phyloP scores from a whole-genome alignment of 2,888 invertebrate genomes.

The Frankliniella intonsa region DNA sequence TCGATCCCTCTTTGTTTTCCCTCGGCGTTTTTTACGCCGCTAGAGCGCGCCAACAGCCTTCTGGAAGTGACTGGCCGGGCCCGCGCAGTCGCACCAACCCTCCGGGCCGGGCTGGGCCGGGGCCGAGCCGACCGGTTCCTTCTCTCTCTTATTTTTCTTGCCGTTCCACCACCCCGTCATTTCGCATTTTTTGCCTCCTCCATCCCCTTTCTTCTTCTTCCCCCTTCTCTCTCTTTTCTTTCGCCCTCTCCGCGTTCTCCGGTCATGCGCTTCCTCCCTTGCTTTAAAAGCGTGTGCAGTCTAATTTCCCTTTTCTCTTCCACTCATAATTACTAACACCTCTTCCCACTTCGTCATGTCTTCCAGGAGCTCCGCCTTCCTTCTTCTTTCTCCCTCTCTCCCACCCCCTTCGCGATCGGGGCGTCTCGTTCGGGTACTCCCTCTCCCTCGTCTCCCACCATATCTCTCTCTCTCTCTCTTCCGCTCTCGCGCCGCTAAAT shows the following conservation, averaged over 20 bases:
- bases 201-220: not conserved
- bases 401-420: not conserved
- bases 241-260: not conserved
- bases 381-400: not conserved
- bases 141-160: conserved; percentile 10
- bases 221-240: not conserved
- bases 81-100: not conserved
- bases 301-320: conserved; percentile 25
- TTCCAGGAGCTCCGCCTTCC: conserved; percentile 6
- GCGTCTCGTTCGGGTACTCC: no score
- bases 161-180: conserved; percentile 11
- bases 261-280: not conserved
- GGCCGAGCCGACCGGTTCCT: not conserved
- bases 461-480: no score
- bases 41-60: not conserved
- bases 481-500: not conserved
- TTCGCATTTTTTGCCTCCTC: conserved; percentile 22
- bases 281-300: conserved; percentile 23
- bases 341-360: conserved; percentile 20
- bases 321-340: conserved; percentile 26
- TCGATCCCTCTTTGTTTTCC: conserved; percentile 1
- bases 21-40: conserved; percentile 3
- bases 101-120: not conserved
- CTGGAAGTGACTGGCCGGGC: conserved; percentile 23
- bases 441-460: no score